Evolutionary conservation across 2,113 vertebrate species (phyloP).

Genomic region (Phaethon lepturus): DNA sequence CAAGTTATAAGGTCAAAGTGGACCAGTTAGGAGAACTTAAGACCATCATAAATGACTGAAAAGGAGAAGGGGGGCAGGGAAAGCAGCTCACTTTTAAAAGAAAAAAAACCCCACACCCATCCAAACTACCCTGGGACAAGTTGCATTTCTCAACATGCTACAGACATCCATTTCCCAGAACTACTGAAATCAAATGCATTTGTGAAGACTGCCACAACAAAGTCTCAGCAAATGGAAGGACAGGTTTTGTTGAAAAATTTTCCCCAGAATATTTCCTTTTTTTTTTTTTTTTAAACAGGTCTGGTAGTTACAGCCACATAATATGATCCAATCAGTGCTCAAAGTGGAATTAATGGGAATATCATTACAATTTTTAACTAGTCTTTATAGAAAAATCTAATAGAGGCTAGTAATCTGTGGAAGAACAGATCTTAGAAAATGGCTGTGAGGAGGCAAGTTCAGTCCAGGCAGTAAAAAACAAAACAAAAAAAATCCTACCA

Average conservation of each 20-base stretch:
- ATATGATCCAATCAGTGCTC: not conserved
- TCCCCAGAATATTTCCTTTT: not conserved
- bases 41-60: not conserved
- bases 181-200: not conserved
- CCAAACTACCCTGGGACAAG: not conserved
- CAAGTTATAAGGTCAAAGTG: slow-evolving; percentile 18
- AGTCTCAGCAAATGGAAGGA: not conserved
- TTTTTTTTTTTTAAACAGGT: not conserved
- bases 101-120: not conserved
- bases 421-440: not conserved
- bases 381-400: not conserved
- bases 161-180: not conserved
- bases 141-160: not conserved
- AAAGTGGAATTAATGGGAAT: not conserved
- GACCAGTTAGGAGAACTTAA: not conserved
- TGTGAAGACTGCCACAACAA: not conserved
- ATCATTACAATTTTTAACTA: not conserved
- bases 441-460: not conserved
- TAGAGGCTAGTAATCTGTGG: not conserved
- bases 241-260: not conserved
- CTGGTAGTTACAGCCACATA: not conserved
- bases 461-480: not conserved
- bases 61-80: not conserved
- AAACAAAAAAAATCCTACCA: not conserved
- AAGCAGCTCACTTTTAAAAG: not conserved